Evolutionary conservation across 2,888 invertebrate species (phyloP).

Genomic region (Cephus spinipes): DNA sequence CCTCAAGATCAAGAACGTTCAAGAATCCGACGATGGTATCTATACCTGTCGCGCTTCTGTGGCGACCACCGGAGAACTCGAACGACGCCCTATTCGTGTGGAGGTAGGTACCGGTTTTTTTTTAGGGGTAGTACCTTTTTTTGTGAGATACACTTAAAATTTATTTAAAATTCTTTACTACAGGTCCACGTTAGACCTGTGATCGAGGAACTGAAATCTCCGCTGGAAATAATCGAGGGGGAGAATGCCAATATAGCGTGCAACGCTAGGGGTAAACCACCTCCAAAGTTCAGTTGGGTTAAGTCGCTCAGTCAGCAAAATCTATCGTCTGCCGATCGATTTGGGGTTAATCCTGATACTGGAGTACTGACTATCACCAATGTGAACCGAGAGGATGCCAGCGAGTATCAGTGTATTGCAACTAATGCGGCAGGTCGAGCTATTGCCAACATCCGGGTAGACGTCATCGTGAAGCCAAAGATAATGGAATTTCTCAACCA

Average conservation of each 20-base stretch:
- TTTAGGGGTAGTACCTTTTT: not conserved
- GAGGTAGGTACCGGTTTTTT: slow-evolving; percentile 69
- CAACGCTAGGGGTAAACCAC: slow-evolving; percentile 85
- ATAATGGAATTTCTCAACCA: slow-evolving; percentile 82
- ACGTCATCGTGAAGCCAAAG: slow-evolving; percentile 81
- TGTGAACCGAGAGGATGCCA: slow-evolving; percentile 82
- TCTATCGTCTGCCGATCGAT: slow-evolving; percentile 76
- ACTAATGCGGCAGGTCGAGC: slow-evolving; percentile 82
- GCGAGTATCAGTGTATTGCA: slow-evolving; percentile 84
- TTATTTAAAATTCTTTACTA: slow-evolving; percentile 8
- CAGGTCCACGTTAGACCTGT: slow-evolving; percentile 82
- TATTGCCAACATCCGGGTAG: slow-evolving; percentile 76
- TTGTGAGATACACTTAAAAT: not conserved
- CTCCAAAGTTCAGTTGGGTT: slow-evolving; percentile 87
- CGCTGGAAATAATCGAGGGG: slow-evolving; percentile 82
- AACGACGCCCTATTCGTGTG: slow-evolving; percentile 82
- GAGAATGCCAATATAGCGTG: slow-evolving; percentile 82
- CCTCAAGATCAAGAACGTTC: slow-evolving; percentile 80
- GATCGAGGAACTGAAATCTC: slow-evolving; percentile 74
- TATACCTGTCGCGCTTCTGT: slow-evolving; percentile 92
- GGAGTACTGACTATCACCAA: slow-evolving; percentile 81
- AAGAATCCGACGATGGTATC: slow-evolving; percentile 85
- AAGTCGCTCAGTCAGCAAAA: slow-evolving; percentile 79
- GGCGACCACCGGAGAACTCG: slow-evolving; percentile 81
- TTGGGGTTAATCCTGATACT: slow-evolving; percentile 76